Conservation (phyloP, 2,888 invertebrate species). For the Cantharis rustica region DNA sequence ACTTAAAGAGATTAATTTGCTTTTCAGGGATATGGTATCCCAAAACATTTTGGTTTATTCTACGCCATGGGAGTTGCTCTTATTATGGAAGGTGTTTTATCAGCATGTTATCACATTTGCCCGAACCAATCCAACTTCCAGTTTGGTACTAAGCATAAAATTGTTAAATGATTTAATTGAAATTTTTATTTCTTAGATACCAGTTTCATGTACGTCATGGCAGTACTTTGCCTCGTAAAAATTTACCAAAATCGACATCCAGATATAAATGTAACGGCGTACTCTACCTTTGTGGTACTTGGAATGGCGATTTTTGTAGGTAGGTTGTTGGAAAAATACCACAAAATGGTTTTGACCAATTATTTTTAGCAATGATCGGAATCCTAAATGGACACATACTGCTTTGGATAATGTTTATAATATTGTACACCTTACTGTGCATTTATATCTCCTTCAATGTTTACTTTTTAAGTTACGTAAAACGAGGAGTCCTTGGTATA, state of each 20-base stretch:
- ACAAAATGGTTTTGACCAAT: neutral
- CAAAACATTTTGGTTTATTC: conserved; percentile 79
- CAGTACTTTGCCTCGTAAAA: conserved; percentile 83
- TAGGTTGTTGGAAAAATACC: conserved; percentile 43
- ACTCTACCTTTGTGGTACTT: conserved; percentile 76
- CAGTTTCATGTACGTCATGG: conserved; percentile 91
- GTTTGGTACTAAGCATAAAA: conserved; percentile 67
- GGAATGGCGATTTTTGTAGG: conserved; percentile 74
- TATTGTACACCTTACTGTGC: conserved; percentile 68
- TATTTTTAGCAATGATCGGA: conserved; percentile 65
- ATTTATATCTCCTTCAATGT: conserved; percentile 51
- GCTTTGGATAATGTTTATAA: conserved; percentile 76
- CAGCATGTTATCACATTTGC: conserved; percentile 88
- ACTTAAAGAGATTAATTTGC: too few species aligned
- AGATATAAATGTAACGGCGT: conserved; percentile 82
- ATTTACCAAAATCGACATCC: conserved; percentile 87
- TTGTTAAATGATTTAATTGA: neutral
- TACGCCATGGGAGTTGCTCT: conserved; percentile 87
- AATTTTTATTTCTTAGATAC: conserved; percentile 68
- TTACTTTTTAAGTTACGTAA: conserved; percentile 50
- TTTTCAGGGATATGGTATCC: conserved; percentile 68
- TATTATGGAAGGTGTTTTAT: conserved; percentile 84
- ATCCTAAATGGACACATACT: conserved; percentile 66
- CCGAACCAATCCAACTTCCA: conserved; percentile 90
- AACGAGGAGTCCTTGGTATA: conserved; percentile 65